Conservation (phyloP, 2,888 invertebrate species). For the Venusia cambrica region DNA sequence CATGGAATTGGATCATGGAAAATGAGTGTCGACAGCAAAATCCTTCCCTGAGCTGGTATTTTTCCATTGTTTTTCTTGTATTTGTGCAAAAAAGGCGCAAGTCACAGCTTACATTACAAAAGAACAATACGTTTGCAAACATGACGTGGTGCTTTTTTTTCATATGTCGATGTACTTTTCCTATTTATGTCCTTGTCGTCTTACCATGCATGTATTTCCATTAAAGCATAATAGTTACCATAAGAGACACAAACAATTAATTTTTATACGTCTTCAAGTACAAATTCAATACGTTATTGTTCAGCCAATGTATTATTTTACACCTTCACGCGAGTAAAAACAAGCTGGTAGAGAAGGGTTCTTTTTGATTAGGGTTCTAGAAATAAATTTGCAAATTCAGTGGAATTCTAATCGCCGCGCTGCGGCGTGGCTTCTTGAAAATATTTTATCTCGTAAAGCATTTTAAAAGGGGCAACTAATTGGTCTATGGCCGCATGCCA, state of each 20-base stretch:
- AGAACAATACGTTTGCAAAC: too few species aligned
- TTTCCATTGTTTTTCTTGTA: too few species aligned
- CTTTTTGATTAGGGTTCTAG: conserved; percentile 17
- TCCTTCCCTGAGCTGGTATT: too few species aligned
- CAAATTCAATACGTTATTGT: conserved; percentile 20
- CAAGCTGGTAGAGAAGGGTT: conserved; percentile 14
- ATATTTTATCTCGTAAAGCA: conserved; percentile 50
- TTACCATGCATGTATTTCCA: conserved; percentile 5
- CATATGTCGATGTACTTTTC: too few species aligned
- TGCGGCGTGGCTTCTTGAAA: conserved; percentile 34
- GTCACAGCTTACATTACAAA: too few species aligned
- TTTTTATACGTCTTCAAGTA: conserved; percentile 9
- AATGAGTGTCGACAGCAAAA: too few species aligned
- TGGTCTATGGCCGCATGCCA: conserved; percentile 36
- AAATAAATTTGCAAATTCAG: conserved; percentile 17
- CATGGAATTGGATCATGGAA: too few species aligned
- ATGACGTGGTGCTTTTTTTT: too few species aligned
- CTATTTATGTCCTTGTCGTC: conserved; percentile 1
- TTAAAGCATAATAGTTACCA: neutral
- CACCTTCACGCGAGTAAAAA: conserved; percentile 12
- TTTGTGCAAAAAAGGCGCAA: too few species aligned
- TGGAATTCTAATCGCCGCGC: conserved; percentile 28
- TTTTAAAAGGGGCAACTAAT: conserved; percentile 49
- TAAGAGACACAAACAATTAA: neutral
- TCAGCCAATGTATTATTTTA: conserved; percentile 17